These are phyloP conservation scores for Thereuonema tuberculata DNA, from an alignment of 1,140 invertebrate genomes.

Conservation along the genomic window DNA sequence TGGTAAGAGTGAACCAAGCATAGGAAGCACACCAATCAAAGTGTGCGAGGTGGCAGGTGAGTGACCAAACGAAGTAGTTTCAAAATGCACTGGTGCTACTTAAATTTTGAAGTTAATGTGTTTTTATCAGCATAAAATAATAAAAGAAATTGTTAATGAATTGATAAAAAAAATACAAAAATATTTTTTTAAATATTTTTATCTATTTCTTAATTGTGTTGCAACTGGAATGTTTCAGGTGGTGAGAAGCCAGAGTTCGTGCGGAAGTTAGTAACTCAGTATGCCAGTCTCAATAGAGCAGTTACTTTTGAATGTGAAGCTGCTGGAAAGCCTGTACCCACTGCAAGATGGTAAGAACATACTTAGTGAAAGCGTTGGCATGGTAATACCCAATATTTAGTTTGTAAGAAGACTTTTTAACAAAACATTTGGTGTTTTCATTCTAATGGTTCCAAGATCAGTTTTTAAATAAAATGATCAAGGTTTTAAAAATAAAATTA, in stretches of 20 bases:
- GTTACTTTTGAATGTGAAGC: conserved; percentile 73
- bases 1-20: conserved; percentile 75
- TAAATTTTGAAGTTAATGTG: not conserved
- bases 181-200: too few relatives aligned
- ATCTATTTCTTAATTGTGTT: too few relatives aligned
- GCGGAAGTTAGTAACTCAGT: conserved; percentile 56
- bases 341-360: conserved; percentile 67
- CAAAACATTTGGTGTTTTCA: too few relatives aligned
- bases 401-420: not conserved
- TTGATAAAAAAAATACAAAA: not conserved
- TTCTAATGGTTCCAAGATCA: too few relatives aligned
- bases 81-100: too few relatives aligned
- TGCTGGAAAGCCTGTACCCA: conserved; percentile 76
- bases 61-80: too few relatives aligned
- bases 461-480: too few relatives aligned
- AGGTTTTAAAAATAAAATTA: too few relatives aligned
- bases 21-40: conserved; percentile 68
- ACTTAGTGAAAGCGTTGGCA: too few relatives aligned
- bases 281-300: conserved; percentile 73
- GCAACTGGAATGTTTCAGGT: too few relatives aligned
- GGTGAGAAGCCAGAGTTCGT: conserved; percentile 90
- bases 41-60: conserved; percentile 59
- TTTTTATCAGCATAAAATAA: not conserved
- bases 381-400: too few relatives aligned
- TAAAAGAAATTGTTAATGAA: too few relatives aligned